Evolutionary conservation across 1,140 invertebrate genomes (phyloP).

Genomic region (Drosophila pallidifrons): DNA sequence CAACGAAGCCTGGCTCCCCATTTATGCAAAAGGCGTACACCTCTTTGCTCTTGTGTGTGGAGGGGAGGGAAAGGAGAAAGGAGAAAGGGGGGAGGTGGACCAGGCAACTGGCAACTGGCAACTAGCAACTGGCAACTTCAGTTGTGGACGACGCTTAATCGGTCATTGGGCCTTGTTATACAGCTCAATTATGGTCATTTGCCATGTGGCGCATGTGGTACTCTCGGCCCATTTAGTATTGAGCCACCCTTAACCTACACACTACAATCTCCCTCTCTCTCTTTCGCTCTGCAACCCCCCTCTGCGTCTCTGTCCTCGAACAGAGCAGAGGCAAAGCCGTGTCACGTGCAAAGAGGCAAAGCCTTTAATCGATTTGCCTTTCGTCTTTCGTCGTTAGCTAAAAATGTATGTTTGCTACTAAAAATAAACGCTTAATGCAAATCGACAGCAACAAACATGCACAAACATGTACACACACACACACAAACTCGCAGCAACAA

Average conservation of each 20-base stretch:
- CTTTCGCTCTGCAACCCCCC: not conserved
- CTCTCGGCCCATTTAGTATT: constrained; percentile 24
- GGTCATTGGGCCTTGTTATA: constrained; percentile 81
- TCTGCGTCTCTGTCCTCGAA: not conserved
- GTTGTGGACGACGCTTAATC: constrained; percentile 70
- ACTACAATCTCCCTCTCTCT: not conserved
- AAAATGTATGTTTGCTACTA: constrained; percentile 51
- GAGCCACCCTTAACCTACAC: constrained; percentile 48
- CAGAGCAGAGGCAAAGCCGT: constrained; percentile 22
- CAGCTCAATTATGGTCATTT: constrained; percentile 79
- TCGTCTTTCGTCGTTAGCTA: constrained; percentile 40
- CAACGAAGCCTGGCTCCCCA: not conserved
- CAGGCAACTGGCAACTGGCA: constrained; percentile 32
- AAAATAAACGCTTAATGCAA: constrained; percentile 79
- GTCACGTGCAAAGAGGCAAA: constrained; percentile 66
- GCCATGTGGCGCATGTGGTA: constrained; percentile 67
- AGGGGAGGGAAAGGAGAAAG: constrained; percentile 5
- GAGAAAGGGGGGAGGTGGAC: constrained; percentile 7
- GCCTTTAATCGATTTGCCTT: constrained; percentile 76
- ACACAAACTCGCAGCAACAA: no score
- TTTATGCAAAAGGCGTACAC: not conserved
- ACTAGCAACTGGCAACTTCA: constrained; percentile 44
- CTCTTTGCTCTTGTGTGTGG: not conserved
- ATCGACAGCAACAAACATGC: constrained; percentile 43
- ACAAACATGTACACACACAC: no score